Conservation (phyloP, 2,797 vertebrate genomes). For the Halcyon badia region DNA sequence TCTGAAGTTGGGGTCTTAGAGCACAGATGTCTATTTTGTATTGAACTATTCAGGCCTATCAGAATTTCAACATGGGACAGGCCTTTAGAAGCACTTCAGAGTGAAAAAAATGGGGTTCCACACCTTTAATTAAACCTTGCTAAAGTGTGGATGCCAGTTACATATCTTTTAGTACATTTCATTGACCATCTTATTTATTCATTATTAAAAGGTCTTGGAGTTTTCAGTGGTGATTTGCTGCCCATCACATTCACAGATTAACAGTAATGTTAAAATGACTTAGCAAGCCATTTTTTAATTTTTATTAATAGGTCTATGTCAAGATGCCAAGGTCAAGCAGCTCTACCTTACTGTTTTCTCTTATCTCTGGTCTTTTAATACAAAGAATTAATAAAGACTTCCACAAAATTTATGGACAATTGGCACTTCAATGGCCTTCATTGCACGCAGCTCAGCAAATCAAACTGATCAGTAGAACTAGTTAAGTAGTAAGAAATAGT, state of each 20-base stretch:
- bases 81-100: not conserved
- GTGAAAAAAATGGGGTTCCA: rapidly evolving
- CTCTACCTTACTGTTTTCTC: not conserved
- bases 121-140: not conserved
- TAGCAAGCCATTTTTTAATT: not conserved
- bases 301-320: not conserved
- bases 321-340: not conserved
- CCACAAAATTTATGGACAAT: not conserved
- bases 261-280: not conserved
- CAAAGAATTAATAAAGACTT: not conserved
- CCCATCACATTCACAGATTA: not conserved
- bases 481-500: not conserved
- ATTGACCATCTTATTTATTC: not conserved
- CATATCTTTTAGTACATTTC: not conserved
- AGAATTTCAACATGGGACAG: not conserved
- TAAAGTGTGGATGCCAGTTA: not conserved
- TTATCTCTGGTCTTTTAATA: not conserved
- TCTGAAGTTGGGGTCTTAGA: not conserved
- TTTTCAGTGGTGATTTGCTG: not conserved
- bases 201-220: not conserved
- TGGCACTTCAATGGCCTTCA: not conserved
- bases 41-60: not conserved
- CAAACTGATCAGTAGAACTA: not conserved
- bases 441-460: not conserved
- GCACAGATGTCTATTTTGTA: not conserved